Evolutionary conservation across 2,797 vertebrate genomes (phyloP).

Genomic region (Propithecus perrieri): DNA sequence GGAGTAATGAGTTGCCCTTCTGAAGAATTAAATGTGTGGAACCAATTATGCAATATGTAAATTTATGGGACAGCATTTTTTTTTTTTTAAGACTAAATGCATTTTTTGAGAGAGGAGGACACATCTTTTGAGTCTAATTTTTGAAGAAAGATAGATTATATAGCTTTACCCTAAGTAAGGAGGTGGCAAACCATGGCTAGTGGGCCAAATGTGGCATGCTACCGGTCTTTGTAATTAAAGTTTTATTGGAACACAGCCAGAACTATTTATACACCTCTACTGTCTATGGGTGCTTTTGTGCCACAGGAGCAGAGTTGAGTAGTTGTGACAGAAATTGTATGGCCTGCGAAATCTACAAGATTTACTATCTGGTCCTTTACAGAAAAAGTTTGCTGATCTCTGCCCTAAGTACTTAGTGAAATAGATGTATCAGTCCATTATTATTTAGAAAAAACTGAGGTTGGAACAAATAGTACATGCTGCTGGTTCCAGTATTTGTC

Average conservation of each 20-base stretch:
- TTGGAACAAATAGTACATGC: not conserved
- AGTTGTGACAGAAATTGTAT: not conserved
- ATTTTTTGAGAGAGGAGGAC: not conserved
- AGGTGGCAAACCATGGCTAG: not conserved
- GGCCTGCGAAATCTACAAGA: not conserved
- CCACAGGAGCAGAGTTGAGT: not conserved
- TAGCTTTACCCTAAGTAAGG: not conserved
- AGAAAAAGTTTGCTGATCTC: not conserved
- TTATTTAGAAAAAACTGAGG: not conserved
- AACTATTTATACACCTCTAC: not conserved
- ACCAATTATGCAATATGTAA: not conserved
- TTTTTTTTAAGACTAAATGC: not conserved
- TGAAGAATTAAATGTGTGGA: conserved; percentile 38
- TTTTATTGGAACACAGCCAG: not conserved
- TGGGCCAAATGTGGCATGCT: not conserved
- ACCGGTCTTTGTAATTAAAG: conserved; percentile 16
- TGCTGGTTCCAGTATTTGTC: not conserved
- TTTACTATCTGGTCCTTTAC: not conserved
- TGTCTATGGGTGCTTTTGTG: not conserved
- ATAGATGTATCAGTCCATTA: not conserved
- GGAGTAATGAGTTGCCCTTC: not conserved
- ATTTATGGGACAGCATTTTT: not conserved
- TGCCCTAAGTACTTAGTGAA: not conserved
- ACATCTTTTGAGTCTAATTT: conserved; percentile 4
- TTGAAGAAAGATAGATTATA: conserved; percentile 13